Percentiles rank a stretch among this genome's conserved stretches.
Conservation (phyloP, 2,888 invertebrate species). For the Uloborus plumipes region DNA sequence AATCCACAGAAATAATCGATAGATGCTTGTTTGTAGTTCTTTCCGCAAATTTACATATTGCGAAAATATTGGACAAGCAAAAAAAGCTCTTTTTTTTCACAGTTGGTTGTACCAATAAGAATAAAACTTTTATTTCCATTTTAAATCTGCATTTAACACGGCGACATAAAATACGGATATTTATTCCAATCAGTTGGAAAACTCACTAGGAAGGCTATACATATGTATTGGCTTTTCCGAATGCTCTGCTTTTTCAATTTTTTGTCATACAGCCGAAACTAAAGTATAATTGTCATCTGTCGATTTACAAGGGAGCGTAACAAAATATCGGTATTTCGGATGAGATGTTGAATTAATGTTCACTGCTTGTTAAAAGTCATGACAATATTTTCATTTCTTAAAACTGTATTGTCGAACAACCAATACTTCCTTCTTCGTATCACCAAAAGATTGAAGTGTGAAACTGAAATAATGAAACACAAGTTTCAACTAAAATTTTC, state of each 20-base stretch:
- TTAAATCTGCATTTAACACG: constrained; percentile 47
- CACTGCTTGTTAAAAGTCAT: no score
- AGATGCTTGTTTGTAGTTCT: constrained; percentile 30
- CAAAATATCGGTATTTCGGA: not conserved
- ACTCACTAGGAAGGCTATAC: constrained; percentile 48
- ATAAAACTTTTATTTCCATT: constrained; percentile 48
- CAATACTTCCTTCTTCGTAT: no score
- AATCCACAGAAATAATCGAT: constrained; percentile 32
- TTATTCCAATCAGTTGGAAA: constrained; percentile 50
- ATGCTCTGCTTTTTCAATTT: constrained; percentile 6
- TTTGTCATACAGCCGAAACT: not conserved
- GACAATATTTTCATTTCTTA: no score
- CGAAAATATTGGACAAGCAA: constrained; percentile 16
- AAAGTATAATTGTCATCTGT: constrained; percentile 13
- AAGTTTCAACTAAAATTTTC: no score
- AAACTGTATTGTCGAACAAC: no score
- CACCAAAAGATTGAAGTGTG: no score
- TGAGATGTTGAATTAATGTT: no score
- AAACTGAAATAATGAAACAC: no score
- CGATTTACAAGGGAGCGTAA: constrained; percentile 7
- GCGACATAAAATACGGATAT: constrained; percentile 38
- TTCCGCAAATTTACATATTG: constrained; percentile 36
- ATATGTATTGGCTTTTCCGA: constrained; percentile 32
- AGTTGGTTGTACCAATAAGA: constrained; percentile 23
- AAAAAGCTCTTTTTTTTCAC: not conserved